These are phyloP conservation scores for Spinibarbus caldwelli DNA, from an alignment of 2,797 vertebrate genomes.

Conservation along the genomic window DNA sequence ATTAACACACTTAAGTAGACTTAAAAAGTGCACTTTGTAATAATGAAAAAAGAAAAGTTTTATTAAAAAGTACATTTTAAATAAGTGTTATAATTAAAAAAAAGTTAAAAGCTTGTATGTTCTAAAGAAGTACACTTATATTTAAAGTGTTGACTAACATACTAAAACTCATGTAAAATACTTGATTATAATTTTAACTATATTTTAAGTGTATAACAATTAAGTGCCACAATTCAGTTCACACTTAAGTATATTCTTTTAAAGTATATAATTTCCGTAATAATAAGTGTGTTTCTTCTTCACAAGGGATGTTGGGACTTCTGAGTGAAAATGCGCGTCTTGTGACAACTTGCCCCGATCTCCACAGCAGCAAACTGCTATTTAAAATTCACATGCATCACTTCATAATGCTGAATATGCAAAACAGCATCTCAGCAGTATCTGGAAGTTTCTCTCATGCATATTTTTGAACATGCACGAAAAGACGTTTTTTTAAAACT, in stretches of 20 bases:
- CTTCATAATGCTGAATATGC: not conserved
- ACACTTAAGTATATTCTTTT: not conserved
- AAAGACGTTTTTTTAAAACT: not conserved
- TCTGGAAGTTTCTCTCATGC: not conserved
- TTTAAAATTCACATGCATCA: not conserved
- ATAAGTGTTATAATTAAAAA: too few species aligned
- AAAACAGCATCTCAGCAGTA: not conserved
- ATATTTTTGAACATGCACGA: not conserved
- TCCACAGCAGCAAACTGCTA: not conserved
- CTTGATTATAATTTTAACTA: not conserved
- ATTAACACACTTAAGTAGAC: not conserved
- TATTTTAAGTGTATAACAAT: not conserved
- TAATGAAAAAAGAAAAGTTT: not conserved
- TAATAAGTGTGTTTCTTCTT: not conserved
- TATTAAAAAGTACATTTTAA: not conserved
- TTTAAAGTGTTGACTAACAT: not conserved
- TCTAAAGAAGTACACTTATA: not conserved
- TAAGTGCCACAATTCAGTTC: not conserved
- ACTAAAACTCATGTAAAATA: not conserved
- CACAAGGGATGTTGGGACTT: not conserved
- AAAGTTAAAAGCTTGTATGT: too few species aligned
- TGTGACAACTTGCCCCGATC: slow-evolving; percentile 1
- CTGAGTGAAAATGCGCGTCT: not conserved
- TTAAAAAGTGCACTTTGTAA: not conserved
- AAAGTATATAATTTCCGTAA: not conserved